phyloP scores from a whole-genome alignment of 1,140 invertebrate species.

The Drosophila mauritiana region DNA sequence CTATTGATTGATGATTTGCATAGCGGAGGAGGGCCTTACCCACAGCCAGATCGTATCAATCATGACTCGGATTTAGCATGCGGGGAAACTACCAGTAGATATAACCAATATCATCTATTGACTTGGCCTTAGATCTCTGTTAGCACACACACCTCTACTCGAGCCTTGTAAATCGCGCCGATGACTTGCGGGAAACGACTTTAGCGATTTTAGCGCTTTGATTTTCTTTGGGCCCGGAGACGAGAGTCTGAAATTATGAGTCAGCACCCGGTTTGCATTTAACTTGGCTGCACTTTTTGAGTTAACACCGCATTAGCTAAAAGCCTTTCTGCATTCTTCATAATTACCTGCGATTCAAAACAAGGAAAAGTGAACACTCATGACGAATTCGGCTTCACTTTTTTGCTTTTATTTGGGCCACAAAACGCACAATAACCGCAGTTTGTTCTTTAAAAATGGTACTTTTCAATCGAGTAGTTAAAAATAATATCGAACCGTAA shows the following conservation, averaged over 20 bases:
- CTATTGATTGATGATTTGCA: constrained; percentile 57
- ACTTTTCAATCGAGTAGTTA: not conserved
- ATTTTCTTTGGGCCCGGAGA: constrained; percentile 17
- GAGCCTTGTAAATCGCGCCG: constrained; percentile 50
- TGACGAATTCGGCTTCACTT: constrained; percentile 16
- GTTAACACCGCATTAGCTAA: constrained; percentile 55
- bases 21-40: constrained; percentile 34
- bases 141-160: constrained; percentile 23
- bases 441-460: not conserved
- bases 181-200: constrained; percentile 56
- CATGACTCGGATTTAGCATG: constrained; percentile 34
- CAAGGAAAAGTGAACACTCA: constrained; percentile 51
- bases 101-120: constrained; percentile 46
- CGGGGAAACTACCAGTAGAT: constrained; percentile 40
- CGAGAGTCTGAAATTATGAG: constrained; percentile 44
- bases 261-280: constrained; percentile 72
- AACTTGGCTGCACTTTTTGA: constrained; percentile 42
- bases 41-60: constrained; percentile 40
- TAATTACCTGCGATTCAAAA: constrained; percentile 65
- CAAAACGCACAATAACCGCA: not conserved
- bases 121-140: constrained; percentile 55
- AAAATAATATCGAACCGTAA: not conserved
- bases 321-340: constrained; percentile 38
- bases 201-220: constrained; percentile 30
- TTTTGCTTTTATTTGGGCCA: not conserved